Base-by-base conservation (phyloP, 2,888 invertebrate species). In the Hermaeophaga mercurialis region DNA sequence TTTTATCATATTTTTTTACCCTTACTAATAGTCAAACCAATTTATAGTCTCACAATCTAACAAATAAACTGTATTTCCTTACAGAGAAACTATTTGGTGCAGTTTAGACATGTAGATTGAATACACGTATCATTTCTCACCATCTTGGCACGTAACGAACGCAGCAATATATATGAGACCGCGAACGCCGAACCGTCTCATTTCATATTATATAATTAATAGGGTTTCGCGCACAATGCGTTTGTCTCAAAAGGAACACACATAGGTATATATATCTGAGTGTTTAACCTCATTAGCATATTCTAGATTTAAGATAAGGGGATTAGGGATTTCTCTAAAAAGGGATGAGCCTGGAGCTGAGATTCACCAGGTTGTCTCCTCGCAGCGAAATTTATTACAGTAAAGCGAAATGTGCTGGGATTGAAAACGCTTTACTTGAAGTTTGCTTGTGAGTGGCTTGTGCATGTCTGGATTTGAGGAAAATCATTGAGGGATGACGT, bases 201-300 rank as follows among this genome's bases (percentile, higher is more conserved):
- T 11, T 43, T 43, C 43, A 14, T 9, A 15, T 43, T 15, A 26
- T 22, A 11, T 43, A 43, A 43, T 43, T 43, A 43, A 43, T 24
- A 24, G 15, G 12, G 26, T 43, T 24, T 26, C 43, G 5, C 43
- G 14, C 43, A 26, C 36, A 36, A 36, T 36, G 36, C 1, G 15
- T 15, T 9, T 24, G 24, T 43, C 43, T 22, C 43, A 26, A 24
- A 43, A 24, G 43, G 19, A 43, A 24, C 12, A 26, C 43, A 43
- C 26, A 24, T 43, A 43, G 43, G 43, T 43, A 43, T 43, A 43
- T 7, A 43, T 43, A 39, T 24, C 43, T 9, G 43, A 9, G 26
- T 43, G 43, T 43, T 43, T 43, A 43, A 43, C 24, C 43, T 31
- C n/a, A 49, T 52, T 52, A 52, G 52, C 52, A 52, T 52, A 52